Base-by-base conservation (phyloP, 2,113 vertebrate species). In the Periophthalmodon schlosseri region DNA sequence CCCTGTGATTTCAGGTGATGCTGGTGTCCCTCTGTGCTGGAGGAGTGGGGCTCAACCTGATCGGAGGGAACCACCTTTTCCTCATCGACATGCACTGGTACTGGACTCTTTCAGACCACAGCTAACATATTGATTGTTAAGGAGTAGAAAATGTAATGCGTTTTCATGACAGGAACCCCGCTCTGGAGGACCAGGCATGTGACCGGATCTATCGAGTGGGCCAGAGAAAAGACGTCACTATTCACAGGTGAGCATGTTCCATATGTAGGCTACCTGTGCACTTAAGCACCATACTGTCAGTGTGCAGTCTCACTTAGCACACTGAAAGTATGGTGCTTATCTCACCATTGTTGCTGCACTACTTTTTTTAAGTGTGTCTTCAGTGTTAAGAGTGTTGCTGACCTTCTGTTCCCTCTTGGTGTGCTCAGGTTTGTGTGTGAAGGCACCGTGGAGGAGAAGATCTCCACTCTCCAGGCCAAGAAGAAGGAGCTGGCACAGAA, bases 41-140 rank as follows among this genome's bases (percentile, higher is more conserved):
- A 86, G 97, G 98, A 0, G 88, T 99, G 23, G 98, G 98, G 12
- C 91, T 99, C 68, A 99, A 99, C 84, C 92, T 99, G 58, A 94
- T 92, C 33, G 98, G 98, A 78, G 98, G 97, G 68, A 99, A 98
- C 86, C 96, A 99, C 76, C 96, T 99, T 47, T 99, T 99, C 84
- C 95, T 99, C 44, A 93, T 99, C 54, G 98, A 99, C 87, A 99
- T 99, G 96, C 97, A 99, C 89, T 99, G 98, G 98, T 98, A 70
- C 86, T 28, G 8, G 8, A 24, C 16, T 28, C 13, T 33, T 44
- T 60, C 23, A 44, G 39, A 44, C 39, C 39, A 44, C 36, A 5
- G 9, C 36, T 39, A 36, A 36, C 36, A 44, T 44, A 2, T 44
- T 44, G 39, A 44, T 44, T 10, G 39, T 44, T 11, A 44, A 44